Base-by-base conservation (phyloP, 2,113 vertebrate species). In the Nesospiza acunhae region DNA sequence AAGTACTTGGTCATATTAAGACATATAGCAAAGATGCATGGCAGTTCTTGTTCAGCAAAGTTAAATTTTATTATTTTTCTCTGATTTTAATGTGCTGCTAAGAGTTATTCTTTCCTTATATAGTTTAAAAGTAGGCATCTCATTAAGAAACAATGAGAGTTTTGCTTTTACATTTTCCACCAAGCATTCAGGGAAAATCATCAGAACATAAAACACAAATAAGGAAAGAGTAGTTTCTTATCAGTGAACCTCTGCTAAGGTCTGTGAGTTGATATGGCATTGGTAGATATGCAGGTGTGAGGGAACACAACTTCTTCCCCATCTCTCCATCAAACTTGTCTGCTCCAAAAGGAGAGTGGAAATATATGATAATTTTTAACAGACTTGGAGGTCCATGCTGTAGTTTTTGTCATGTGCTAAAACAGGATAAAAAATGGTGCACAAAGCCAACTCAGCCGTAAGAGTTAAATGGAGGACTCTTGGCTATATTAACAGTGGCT, bases 401-500 rank as follows among this genome's bases (percentile, higher is more conserved):
- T 22, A 28, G 39, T 39, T 78, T 68, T 82, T 79, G 26, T 31
- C 2, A 0, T 9, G 27, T 73, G 19, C 8, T 79, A 52, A 55
- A 87, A 59, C 5, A 84, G 15, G 6, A 74, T 31, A 33, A 70
- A 67, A 72, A 68, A 15, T 12, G 0, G 17, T 60, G 12, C 15
- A n/a, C 21, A 60, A 82, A 83, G 6, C 28, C 22, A 23, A 14
- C 4, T 37, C 35, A 59, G 3, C 10, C 12, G 23, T 49, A 14
- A 20, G 30, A 44, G 33, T 23, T n/a, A 67, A 26, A 64, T 0
- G 59, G 9, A 84, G 7, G 18, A 44, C 26, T 17, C 27, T 19
- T 41, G 26, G 5, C 8, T n/a, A 3, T 24, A 35, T 19, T 22
- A 47, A 11, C 0, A 0, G 22, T n/a, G 18, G 1, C 24, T 84